phyloP scores from a whole-genome alignment of 2,888 invertebrate genomes.

The Nomada ferruginata region DNA sequence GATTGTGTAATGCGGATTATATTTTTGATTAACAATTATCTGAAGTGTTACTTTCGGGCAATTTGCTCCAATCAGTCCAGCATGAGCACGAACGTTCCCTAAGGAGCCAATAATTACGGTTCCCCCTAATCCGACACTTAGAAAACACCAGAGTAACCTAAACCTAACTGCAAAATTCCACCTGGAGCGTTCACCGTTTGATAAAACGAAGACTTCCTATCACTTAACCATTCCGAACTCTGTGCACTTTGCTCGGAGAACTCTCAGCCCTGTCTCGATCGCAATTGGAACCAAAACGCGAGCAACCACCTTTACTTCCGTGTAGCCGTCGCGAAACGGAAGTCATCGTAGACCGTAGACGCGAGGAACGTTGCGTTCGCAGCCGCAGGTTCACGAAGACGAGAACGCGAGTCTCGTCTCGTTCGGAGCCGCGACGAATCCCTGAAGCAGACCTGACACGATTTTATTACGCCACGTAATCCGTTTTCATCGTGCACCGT shows the following conservation, averaged over 20 bases:
- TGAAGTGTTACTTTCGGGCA: neutral
- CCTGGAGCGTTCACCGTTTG: too few species aligned
- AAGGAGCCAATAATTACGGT: neutral
- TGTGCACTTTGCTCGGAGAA: neutral
- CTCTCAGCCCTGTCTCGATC: slow-evolving; percentile 17
- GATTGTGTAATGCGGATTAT: too few species aligned
- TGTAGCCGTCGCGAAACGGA: slow-evolving; percentile 35
- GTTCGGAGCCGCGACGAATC: neutral
- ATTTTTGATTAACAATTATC: neutral
- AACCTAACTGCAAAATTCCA: too few species aligned
- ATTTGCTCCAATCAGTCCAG: neutral
- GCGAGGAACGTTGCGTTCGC: neutral
- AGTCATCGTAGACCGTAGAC: slow-evolving; percentile 12
- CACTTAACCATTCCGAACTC: too few species aligned
- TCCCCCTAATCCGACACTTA: neutral
- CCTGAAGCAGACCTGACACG: slow-evolving; percentile 24
- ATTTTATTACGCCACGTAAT: slow-evolving; percentile 59
- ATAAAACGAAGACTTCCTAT: too few species aligned
- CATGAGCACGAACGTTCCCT: neutral
- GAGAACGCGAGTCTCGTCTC: neutral
- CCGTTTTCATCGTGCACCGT: slow-evolving; percentile 33
- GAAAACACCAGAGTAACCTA: too few species aligned
- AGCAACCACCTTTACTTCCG: slow-evolving; percentile 26
- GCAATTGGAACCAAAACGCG: slow-evolving; percentile 27
- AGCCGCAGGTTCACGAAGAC: slow-evolving; percentile 10